Conservation (phyloP, 2,888 invertebrate species). For the Diaprepes abbreviatus region DNA sequence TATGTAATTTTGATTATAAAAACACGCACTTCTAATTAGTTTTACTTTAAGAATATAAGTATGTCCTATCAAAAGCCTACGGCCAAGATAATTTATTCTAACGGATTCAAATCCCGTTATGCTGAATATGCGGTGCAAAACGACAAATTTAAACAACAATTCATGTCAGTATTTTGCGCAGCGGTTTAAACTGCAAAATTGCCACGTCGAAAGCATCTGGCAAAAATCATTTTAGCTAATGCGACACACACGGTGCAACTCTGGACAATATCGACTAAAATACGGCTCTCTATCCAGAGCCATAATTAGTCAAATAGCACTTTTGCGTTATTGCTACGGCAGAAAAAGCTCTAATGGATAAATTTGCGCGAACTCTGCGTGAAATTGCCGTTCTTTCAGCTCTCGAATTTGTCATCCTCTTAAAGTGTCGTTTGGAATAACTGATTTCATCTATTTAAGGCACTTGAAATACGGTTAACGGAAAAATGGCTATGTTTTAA, state of each 20-base stretch:
- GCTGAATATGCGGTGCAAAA: neutral
- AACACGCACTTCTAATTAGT: too few relatives aligned
- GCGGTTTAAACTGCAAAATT: conserved; percentile 20
- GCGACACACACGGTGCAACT: conserved; percentile 40
- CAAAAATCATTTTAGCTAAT: conserved; percentile 43
- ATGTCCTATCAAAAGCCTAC: too few relatives aligned
- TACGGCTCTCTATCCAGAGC: conserved; percentile 38
- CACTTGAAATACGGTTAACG: conserved; percentile 30
- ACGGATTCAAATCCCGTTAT: neutral
- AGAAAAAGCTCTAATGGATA: conserved; percentile 51
- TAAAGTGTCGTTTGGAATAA: conserved; percentile 48
- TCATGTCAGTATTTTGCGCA: conserved; percentile 14
- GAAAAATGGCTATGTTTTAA: conserved; percentile 46
- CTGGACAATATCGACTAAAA: conserved; percentile 38
- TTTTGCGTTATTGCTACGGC: conserved; percentile 46
- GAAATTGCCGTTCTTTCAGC: conserved; percentile 47
- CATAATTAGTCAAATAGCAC: conserved; percentile 48
- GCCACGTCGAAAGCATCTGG: conserved; percentile 38
- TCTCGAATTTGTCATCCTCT: conserved; percentile 49
- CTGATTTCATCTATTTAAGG: conserved; percentile 46
- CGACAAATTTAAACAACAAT: conserved; percentile 18
- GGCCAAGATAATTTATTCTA: conserved; percentile 7
- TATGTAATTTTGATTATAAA: too few relatives aligned
- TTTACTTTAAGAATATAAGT: too few relatives aligned
- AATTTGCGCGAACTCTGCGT: conserved; percentile 47